Base-by-base conservation (phyloP, 1,140 invertebrate genomes). In the Muscidifurax raptorellus region DNA sequence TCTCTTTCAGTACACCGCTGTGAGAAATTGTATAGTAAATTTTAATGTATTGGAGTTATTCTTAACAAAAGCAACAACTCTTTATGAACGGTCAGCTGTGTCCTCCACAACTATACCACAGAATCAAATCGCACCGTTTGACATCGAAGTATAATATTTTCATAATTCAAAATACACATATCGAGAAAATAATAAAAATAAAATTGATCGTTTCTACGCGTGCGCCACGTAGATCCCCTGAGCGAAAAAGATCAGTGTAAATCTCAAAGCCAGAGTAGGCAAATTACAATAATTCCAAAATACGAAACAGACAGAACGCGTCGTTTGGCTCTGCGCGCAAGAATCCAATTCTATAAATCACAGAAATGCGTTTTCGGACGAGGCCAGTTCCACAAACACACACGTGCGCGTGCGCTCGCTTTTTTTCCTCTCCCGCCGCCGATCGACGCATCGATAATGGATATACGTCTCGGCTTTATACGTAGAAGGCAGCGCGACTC, bases 311-410 rank as follows among this genome's bases (percentile, higher is more conserved):
- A 75, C 18, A 59, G 52, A 22, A 40, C 28, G 27, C 72, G 30
- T 74, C 72, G 32, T 40, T 74, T 74, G 47, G 47, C 47, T 52
- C 47, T 15, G 75, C 47, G 25, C 28, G 7, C 44, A 30, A 59
- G 75, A 59, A 77, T 77, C 13, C 27, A 79, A 79, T 79, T 79
- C 76, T 15, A 79, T 79, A 79, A 79, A 79, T 79, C 76, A 79
- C 22, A 25, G 15, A 36, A 79, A 79, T 79, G 52, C 52, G 52
- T 79, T 66, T 79, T 64, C 22, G 28, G 76, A 64, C 30, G 59
- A 64, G 18, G 30, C 76, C 28, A 30, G 25, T 69, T 0, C 66
- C 5, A 28, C 22, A 66, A 2, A 66, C 18, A 59, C 18, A 7
- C 18, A 1, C 7, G 74, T 28, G 40, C 18, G 4, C 28, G 13